These are phyloP conservation scores for Plodia interpunctella DNA, from an alignment of 1,140 invertebrate genomes.

Conservation along the genomic window DNA sequence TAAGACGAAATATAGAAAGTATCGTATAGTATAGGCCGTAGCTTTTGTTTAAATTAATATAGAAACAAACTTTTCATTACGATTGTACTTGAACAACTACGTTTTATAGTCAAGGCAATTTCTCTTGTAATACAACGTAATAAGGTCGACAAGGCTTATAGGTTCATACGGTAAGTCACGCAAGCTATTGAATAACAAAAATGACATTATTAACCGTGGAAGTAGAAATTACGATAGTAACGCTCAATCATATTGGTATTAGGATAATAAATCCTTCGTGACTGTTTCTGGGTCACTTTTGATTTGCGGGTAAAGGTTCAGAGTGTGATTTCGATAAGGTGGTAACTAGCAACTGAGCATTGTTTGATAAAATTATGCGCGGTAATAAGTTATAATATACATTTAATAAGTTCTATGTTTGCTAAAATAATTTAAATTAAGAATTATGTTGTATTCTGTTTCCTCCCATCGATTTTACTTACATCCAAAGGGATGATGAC, in stretches of 20 bases:
- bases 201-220: constrained; percentile 38
- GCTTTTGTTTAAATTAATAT: neutral
- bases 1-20: too few relatives aligned
- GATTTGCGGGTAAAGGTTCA: neutral
- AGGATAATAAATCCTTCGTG: constrained; percentile 33
- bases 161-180: constrained; percentile 22
- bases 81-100: constrained; percentile 15
- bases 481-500: too few relatives aligned
- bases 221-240: constrained; percentile 30
- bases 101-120: constrained; percentile 5
- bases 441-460: too few relatives aligned
- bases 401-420: too few relatives aligned
- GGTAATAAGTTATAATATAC: too few relatives aligned
- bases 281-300: constrained; percentile 23
- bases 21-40: too few relatives aligned
- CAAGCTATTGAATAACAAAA: constrained; percentile 39
- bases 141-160: constrained; percentile 22
- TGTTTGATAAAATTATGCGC: too few relatives aligned
- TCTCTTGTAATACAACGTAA: constrained; percentile 21
- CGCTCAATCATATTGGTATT: constrained; percentile 38
- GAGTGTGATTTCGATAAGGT: too few relatives aligned
- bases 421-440: too few relatives aligned
- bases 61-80: neutral
- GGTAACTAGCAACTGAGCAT: too few relatives aligned
- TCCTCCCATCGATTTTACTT: too few relatives aligned